Evolutionary conservation across 2,888 invertebrate genomes (phyloP), one percentile per base, ranked within the genome.

Genomic region (Leptopilina syphax): DNA sequence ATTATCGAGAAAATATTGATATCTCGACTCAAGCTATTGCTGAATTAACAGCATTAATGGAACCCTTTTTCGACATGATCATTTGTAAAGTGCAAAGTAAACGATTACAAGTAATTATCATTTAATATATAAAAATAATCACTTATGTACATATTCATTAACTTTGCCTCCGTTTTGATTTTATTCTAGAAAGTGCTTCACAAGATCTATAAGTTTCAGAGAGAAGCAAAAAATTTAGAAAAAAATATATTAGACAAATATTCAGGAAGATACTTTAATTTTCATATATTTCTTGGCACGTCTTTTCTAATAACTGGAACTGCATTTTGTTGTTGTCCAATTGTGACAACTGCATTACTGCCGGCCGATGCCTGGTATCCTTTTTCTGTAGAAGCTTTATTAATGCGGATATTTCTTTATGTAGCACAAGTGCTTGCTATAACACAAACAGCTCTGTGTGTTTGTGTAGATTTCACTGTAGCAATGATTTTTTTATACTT

Each of bases 331-430:
- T 85, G 77, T 10, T 85, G 85, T 1, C 91, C 91, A 1, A 7
- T 90, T 24, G 78, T 89, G 0, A 85, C 84, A 18, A 76, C 80
- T 1, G 86, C 87, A 60, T 50, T 82, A 1, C 84, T 91, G 10
- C 91, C 91, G 7, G 86, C 86, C 0, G 85, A 87, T 27, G 83
- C 87, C 0, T 85, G 86, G 82, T 91, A 90, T 83, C 91, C 90
- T 34, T 90, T 91, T 83, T 41, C 85, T 0, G 79, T 86, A 4
- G 82, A 89, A 50, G 10, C 79, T 9, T 78, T 82, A 4, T 79
- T 80, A 3, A 24, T 84, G 2, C 79, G 80, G 18, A 81, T 79
- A 54, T 54, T 84, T 4, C 68, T 90, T 1, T 91, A 88, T 73
- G 5, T 84, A 8, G 83, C 84, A 1, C 89, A 90, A 65, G 54